Evolutionary conservation across 2,797 vertebrate genomes (phyloP).

Genomic region (Tadarida brasiliensis): DNA sequence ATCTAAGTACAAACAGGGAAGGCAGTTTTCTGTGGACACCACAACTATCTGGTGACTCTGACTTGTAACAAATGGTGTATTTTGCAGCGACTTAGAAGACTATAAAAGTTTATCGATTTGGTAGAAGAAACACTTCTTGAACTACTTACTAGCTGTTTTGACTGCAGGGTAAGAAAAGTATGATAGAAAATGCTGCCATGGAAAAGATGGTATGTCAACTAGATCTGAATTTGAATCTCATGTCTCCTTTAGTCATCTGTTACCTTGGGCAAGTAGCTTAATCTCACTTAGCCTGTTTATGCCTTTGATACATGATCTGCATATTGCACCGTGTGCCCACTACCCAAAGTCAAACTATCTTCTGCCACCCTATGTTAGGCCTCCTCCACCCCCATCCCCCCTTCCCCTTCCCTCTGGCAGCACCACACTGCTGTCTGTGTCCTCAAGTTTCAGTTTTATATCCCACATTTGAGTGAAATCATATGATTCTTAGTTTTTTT

Average conservation of each 20-base stretch:
- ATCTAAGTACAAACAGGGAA: neutral
- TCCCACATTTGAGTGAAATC: too few species aligned
- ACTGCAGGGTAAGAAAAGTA: neutral
- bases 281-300: neutral
- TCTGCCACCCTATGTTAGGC: too few species aligned
- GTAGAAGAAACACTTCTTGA: neutral
- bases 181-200: neutral
- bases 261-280: neutral
- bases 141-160: neutral
- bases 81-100: neutral
- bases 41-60: neutral
- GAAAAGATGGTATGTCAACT: neutral
- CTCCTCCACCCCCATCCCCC: too few species aligned
- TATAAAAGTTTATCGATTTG: neutral
- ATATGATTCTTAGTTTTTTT: too few species aligned
- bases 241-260: neutral
- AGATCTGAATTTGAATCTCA: constrained; percentile 12
- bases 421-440: too few species aligned
- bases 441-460: too few species aligned
- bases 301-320: too few species aligned
- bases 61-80: neutral
- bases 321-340: too few species aligned
- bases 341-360: too few species aligned
- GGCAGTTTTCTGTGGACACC: neutral
- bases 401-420: too few species aligned